Base-by-base conservation (phyloP, 2,888 invertebrate genomes). In the Eupithecia subumbrata region DNA sequence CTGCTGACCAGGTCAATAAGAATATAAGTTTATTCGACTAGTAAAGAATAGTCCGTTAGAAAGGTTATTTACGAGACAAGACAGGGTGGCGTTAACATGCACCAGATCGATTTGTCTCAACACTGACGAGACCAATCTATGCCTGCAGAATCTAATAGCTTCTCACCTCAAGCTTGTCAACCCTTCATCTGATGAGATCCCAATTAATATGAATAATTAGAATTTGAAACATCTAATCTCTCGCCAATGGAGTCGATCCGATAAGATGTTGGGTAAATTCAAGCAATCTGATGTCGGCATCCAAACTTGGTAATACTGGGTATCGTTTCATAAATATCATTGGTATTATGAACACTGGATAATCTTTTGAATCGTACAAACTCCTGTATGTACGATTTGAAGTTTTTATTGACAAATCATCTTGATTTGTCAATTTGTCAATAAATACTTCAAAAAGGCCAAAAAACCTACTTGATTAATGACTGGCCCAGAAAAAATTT, bases 191-290 rank as follows among this genome's bases (percentile, higher is more conserved):
- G 66, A 37, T 40, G 68, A 69, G 71, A 69, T 67, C 71, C 68
- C 69, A 72, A 75, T 75, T 72, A 75, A 75, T 75, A 69, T 71
- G 68, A 48, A 75, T 71, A 75, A 69, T 71, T 72, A 72, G 43
- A 43, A 72, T 69, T 72, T 68, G 43, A 43, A 63, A 68, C 71
- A 68, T 48, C 67, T 37, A 75, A 71, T 71, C 60, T 45, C 56
- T 43, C 71, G 68, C 68, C 64, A 52, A 71, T 64, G 64, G 69
- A 69, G 45, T 34, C 45, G 63, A 60, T 69, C 22, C 37, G 71
- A 68, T 68, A 43, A 34, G 68, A 68, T 68, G 25, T 37, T n/a
- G 66, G 66, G 37, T 67, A n/a, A 18, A n/a, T 16, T 34, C 64
- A 34, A 34, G 64, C 34, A 18, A 64, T 64, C 9, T 25, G 12